Base-by-base conservation (phyloP, 1,140 invertebrate genomes). In the Lordiphosa clarofinis region DNA sequence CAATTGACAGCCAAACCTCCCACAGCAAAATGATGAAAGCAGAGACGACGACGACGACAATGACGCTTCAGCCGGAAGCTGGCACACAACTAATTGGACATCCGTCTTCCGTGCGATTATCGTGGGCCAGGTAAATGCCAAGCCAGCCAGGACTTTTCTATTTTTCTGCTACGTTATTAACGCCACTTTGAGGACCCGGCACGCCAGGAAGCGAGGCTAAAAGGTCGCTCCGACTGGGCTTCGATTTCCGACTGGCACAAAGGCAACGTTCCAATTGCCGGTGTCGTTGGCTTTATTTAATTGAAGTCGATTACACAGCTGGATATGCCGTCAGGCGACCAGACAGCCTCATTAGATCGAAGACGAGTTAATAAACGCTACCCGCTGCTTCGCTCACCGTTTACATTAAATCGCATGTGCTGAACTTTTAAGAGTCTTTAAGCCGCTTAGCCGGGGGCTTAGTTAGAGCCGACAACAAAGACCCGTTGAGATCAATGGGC, bases 21-120 rank as follows among this genome's bases (percentile, higher is more conserved):
- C 24, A 28, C 24, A 28, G 24, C 24, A 28, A 5, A 28, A 28
- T 28, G 11, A 69, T 69, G 38, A 70, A 49, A 68, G 49, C 49
- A 50, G 42, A 50, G 57, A 36, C 37, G 10, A 48, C 15, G 48
- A 56, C 24, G 60, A 10, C 50, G 39, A 38, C 31, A 37, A 40
- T 55, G 37, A 19, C 53, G 33, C 19, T 56, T 39, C 67, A 73
- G 68, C 78, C 78, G 78, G 78, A 84, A 84, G 61, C 78, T 73
- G 78, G 69, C 73, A 70, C 54, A 84, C 78, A 84, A 78, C 78
- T 84, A 84, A 84, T 84, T 84, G 78, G 78, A 84, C 78, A 86
- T 84, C 78, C 78, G 78, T 84, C 78, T 70, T 72, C 69, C 78
- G 58, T 72, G 46, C 78, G 73, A 84, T 84, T 78, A 84, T 78